Evolutionary conservation across 2,113 vertebrate species (phyloP).

Genomic region (Oophaga pumilio): DNA sequence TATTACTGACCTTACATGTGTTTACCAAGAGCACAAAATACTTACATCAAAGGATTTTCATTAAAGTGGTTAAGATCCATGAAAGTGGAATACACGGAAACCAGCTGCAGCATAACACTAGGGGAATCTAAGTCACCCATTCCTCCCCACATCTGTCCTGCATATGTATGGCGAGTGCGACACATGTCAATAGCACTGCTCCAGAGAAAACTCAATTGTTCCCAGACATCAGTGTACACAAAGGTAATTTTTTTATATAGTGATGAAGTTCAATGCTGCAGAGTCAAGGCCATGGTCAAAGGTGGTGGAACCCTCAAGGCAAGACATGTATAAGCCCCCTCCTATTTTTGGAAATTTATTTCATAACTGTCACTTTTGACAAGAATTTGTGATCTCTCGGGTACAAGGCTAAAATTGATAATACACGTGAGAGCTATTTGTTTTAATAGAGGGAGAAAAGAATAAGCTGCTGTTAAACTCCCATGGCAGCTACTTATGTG

Average conservation of each 20-base stretch:
- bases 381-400: too few relatives aligned
- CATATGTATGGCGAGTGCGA: not conserved
- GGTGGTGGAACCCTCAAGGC: not conserved
- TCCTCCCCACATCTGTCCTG: not conserved
- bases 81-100: not conserved
- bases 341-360: not conserved
- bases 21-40: not conserved
- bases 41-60: not conserved
- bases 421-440: too few relatives aligned
- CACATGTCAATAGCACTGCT: not conserved
- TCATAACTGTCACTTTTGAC: too few relatives aligned
- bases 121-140: not conserved
- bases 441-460: too few relatives aligned
- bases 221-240: not conserved
- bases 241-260: not conserved
- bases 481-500: too few relatives aligned
- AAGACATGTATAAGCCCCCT: not conserved
- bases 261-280: not conserved
- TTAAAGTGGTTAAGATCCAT: conserved; percentile 5
- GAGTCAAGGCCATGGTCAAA: not conserved
- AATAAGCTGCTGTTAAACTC: too few relatives aligned
- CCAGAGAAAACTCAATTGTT: not conserved
- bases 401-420: too few relatives aligned
- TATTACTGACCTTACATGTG: not conserved
- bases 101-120: conserved; percentile 16